Evolutionary conservation across 2,113 vertebrate species (phyloP).

Genomic region (Ahaetulla prasina): DNA sequence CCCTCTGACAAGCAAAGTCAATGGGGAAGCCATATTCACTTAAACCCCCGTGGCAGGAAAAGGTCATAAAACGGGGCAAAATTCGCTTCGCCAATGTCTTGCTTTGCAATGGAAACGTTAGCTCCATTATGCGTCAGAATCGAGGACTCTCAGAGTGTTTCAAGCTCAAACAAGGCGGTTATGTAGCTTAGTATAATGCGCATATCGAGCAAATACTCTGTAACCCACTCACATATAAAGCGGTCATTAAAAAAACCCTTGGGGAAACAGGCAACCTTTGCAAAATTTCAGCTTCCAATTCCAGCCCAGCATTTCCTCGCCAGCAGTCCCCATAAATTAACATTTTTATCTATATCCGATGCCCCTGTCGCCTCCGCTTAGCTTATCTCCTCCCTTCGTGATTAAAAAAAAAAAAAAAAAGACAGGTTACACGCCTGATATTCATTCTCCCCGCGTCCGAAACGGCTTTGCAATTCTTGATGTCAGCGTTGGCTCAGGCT

Average conservation of each 20-base stretch:
- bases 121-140: not conserved
- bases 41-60: too few relatives aligned
- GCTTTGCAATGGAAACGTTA: not conserved
- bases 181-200: not conserved
- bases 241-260: not conserved
- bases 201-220: not conserved
- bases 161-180: not conserved
- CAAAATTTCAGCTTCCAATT: not conserved
- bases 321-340: not conserved
- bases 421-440: not conserved
- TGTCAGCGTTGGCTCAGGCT: not conserved
- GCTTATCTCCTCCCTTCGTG: constrained; percentile 3
- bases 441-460: not conserved
- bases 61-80: not conserved
- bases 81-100: not conserved
- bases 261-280: not conserved
- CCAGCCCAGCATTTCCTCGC: not conserved
- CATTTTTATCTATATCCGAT: not conserved
- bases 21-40: too few relatives aligned
- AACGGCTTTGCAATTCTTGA: not conserved
- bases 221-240: not conserved
- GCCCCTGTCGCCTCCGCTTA: not conserved
- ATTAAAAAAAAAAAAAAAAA: not conserved
- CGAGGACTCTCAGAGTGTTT: not conserved
- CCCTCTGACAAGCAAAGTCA: too few relatives aligned